Evolutionary conservation across 2,888 invertebrate species (phyloP).

Genomic region (Dromius quadrimaculatus): DNA sequence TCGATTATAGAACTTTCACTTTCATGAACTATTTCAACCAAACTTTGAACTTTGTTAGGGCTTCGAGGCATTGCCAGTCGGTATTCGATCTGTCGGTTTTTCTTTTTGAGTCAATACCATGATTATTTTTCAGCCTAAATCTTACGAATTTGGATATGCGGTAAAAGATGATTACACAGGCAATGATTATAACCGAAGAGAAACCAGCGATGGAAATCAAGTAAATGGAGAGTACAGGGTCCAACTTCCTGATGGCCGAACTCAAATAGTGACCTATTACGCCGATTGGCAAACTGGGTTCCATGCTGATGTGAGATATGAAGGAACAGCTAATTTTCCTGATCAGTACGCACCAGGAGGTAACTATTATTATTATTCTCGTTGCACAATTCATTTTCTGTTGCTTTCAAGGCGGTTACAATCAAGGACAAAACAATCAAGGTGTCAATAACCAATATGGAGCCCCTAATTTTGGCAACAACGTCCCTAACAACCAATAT

Average conservation of each 20-base stretch:
- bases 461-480: constrained; percentile 53
- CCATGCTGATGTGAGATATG: constrained; percentile 80
- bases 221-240: constrained; percentile 74
- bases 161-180: constrained; percentile 82
- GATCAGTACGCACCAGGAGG: constrained; percentile 66
- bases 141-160: constrained; percentile 84
- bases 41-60: too few species aligned
- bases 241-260: constrained; percentile 73
- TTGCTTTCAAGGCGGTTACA: constrained; percentile 55
- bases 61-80: too few species aligned
- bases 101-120: neutral
- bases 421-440: constrained; percentile 56
- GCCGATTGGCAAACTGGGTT: constrained; percentile 85
- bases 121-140: constrained; percentile 72
- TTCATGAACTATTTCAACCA: too few species aligned
- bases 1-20: too few species aligned
- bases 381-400: constrained; percentile 52
- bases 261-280: constrained; percentile 79
- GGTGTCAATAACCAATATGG: constrained; percentile 58
- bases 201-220: constrained; percentile 80
- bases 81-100: too few species aligned
- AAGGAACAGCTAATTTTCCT: constrained; percentile 77
- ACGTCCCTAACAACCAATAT: constrained; percentile 53
- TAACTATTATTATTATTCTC: neutral
- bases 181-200: constrained; percentile 79